Base-by-base conservation (phyloP, 1,140 invertebrate species). In the Bilobella aurantiaca region DNA sequence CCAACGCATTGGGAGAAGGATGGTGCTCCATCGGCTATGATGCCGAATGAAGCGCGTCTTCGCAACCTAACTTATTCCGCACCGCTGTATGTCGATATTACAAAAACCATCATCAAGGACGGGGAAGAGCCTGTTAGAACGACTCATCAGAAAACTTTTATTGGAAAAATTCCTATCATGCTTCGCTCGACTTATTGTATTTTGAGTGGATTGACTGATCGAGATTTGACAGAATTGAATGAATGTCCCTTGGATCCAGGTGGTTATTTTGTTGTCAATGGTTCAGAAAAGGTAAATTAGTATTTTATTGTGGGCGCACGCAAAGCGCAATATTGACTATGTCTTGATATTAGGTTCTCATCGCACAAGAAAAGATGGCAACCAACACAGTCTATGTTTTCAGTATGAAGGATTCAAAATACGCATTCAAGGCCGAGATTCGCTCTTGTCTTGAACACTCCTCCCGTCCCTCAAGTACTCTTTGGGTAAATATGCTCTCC, bases 1-100 rank as follows among this genome's bases (percentile, higher is more conserved):
- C 96, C 96, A 3, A 99, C 96, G 12, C 96, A 98, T 83, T 98
- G 96, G 96, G 96, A 98, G 78, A 98, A 98, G 81, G 96, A 99
- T 82, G 96, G 96, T 76, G 92, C 94, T 0, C 93, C 94, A 29
- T 93, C 90, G 67, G 93, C 93, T 64, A 96, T 99, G 93, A 98
- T 98, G 95, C 96, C 96, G 14, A 99, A 99, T 78, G 96, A 98
- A 81, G 96, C 94, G 18, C 82, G 94, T 65, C 77, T 91, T 60
- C 81, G 89, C 62, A 91, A 92, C 79, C 79, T 91, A 5, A 95
- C 91, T 0, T 98, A 98, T 78, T 97, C 95, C 3, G 95, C 96
- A 12, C 96, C 96, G 0, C 79, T 99, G 0, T 99, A 98, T 79
- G 96, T 99, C 0, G 96, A 99, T 76, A 98, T 99, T 58, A 93